Percentiles rank a stretch among this genome's conserved stretches.
phyloP scores from a whole-genome alignment of 2,113 vertebrate species.

The Atlantisia rogersi region DNA sequence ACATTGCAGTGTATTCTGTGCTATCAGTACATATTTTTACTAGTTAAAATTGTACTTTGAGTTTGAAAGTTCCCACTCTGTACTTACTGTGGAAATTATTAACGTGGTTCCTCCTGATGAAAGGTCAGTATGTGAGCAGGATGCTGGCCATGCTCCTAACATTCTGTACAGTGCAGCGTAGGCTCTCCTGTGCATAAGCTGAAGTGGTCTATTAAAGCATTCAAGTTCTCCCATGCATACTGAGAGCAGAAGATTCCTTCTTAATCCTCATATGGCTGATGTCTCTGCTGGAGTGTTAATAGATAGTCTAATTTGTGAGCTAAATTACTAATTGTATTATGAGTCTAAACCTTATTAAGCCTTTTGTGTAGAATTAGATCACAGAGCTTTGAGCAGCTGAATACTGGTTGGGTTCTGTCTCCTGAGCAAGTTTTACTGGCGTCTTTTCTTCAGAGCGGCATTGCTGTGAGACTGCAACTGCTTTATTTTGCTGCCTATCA shows the following conservation, averaged over 20 bases:
- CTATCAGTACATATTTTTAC: neutral
- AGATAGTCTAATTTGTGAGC: conserved; percentile 83
- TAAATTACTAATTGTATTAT: conserved; percentile 82
- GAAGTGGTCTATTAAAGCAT: neutral
- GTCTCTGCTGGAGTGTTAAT: conserved; percentile 74
- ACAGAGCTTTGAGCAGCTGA: conserved; percentile 60
- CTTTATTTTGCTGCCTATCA: neutral
- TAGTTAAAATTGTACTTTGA: neutral
- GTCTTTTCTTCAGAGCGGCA: neutral
- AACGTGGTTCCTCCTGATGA: neutral
- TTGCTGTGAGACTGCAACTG: neutral
- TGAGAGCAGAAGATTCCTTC: conserved; percentile 30
- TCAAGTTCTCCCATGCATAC: neutral
- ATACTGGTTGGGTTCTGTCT: neutral
- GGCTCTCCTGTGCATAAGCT: neutral
- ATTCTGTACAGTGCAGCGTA: neutral
- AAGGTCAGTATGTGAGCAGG: neutral
- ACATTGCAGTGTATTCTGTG: neutral
- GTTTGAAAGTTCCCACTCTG: neutral
- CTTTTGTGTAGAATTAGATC: conserved; percentile 77
- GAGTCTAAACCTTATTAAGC: conserved; percentile 79
- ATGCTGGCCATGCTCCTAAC: neutral
- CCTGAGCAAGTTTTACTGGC: neutral
- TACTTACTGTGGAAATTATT: neutral
- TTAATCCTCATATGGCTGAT: conserved; percentile 58